phyloP scores from a whole-genome alignment of 2,113 vertebrate genomes.

The Catagonus wagneri region DNA sequence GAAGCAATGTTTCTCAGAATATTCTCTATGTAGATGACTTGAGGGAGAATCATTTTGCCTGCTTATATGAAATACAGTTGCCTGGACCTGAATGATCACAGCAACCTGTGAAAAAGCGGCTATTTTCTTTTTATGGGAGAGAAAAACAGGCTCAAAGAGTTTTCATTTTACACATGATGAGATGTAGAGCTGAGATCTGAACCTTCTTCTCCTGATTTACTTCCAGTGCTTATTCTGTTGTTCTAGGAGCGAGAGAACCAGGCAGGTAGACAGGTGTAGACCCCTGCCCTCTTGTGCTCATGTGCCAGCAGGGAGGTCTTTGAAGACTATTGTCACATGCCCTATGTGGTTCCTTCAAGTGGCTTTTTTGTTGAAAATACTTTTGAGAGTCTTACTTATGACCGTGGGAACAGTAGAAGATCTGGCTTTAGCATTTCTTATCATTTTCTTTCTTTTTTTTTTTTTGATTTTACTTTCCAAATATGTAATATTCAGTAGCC shows the following conservation, averaged over 20 bases:
- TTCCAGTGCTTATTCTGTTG: background rate
- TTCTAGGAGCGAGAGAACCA: background rate
- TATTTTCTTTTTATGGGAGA: background rate
- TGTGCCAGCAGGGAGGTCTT: background rate
- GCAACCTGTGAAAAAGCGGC: background rate
- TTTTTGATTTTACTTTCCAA: background rate
- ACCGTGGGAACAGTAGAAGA: background rate
- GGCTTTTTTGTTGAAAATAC: background rate
- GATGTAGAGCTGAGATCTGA: background rate
- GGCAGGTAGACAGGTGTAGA: background rate
- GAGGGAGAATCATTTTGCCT: background rate
- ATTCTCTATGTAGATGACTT: background rate
- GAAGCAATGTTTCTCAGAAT: constrained; percentile 1
- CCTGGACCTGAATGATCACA: background rate
- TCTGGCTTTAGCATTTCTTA: constrained; percentile 20
- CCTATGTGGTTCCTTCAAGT: background rate
- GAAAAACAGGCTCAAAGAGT: background rate
- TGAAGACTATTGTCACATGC: background rate
- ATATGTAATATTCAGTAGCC: background rate
- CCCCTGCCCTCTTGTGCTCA: background rate
- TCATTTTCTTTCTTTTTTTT: background rate
- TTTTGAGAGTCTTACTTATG: background rate
- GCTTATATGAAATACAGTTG: background rate
- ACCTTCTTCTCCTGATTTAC: background rate
- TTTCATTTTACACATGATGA: background rate